Evolutionary conservation across 2,797 vertebrate genomes (phyloP), one percentile per base, ranked within the genome.

Genomic region (Psittacula derbiana): DNA sequence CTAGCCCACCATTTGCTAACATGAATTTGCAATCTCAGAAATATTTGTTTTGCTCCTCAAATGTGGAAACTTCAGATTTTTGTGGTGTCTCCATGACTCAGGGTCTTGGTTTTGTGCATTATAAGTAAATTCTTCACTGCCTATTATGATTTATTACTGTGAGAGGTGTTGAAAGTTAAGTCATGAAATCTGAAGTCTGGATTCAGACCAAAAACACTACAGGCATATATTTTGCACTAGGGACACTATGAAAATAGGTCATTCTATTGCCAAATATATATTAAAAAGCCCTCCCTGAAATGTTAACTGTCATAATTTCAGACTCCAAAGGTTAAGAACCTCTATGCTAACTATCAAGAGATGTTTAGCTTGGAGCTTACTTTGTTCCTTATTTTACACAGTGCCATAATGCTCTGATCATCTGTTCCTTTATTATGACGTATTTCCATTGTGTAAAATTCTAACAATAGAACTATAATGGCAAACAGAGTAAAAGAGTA

Each of bases 141-240:
- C 78, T 88, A 27, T 96, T 96, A 88, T 94, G 88, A 96, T 96
- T 97, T 96, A 95, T 96, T 95, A 73, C 73, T 78, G 38, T 78
- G 76, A 95, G 86, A 95, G 72, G 86, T 94, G 93, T 75, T 96
- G 96, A 96, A 96, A 96, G 72, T 92, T 90, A 40, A 96, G 84
- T 93, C 88, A 86, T 82, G 86, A 95, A 96, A 94, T 94, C 74
- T 88, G 66, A 93, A 93, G 82, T 89, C 86, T 97, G 96, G 80
- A 81, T 76, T 88, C 20, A 3, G 55, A 92, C 94, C 96, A 97
- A 96, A 96, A 95, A 17, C 73, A 97, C 78, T 75, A 73, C 44
- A 95, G 82, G 79, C 89, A 92, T 93, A 90, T 80, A 97, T 90
- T 93, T 95, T 96, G 62, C 94, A 84, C 86, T 27, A 89, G 78